Evolutionary conservation across 1,140 invertebrate species (phyloP), one percentile per base, ranked within the genome.

Genomic region (Sminthurides bifidus): DNA sequence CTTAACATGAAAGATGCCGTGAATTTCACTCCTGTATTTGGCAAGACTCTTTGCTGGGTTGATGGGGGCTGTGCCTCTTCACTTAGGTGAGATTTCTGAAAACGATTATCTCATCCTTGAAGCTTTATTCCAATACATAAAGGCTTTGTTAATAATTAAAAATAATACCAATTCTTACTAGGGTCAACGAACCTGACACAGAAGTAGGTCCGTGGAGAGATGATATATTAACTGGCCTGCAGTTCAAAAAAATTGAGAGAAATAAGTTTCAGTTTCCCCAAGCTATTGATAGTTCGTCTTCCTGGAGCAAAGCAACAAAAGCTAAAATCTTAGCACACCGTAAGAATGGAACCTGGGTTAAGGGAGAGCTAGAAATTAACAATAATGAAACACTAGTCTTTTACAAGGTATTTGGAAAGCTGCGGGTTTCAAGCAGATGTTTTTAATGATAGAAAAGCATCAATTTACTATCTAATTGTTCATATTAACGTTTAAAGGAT

Each of bases 161-260:
- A 12, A 4, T 33, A 45, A 24, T 2, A 3, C 2, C 19, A 48
- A 26, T 49, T 29, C 15, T 46, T 59, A 35, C 19, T 26, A 59
- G 52, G 14, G 37, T 24, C 31, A 44, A 46, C 21, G 61, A 64
- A 15, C 31, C n/a, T 1, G 58, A 64, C 46, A 26, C 60, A n/a
- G 61, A 64, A 51, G 48, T 64, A 3, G 61, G 61, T 17, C 61
- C 61, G 27, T 64, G 61, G 61, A 21, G 61, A 41, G 58, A 64
- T 17, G 58, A 64, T 31, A 64, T 64, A 14, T 29, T 64, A 30
- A 54, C 37, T n/a, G 56, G 41, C 26, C 24, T 64, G 1, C 58
- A 60, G 19, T 35, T 31, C 26, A n/a, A 58, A 14, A 52, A 52
- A 43, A 15, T 48, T 1, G 38, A 33, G 27, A 26, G 50, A 15